These are phyloP conservation scores for Tricholauxania praeusta DNA, from an alignment of 2,888 invertebrate genomes.

Conservation along the genomic window DNA sequence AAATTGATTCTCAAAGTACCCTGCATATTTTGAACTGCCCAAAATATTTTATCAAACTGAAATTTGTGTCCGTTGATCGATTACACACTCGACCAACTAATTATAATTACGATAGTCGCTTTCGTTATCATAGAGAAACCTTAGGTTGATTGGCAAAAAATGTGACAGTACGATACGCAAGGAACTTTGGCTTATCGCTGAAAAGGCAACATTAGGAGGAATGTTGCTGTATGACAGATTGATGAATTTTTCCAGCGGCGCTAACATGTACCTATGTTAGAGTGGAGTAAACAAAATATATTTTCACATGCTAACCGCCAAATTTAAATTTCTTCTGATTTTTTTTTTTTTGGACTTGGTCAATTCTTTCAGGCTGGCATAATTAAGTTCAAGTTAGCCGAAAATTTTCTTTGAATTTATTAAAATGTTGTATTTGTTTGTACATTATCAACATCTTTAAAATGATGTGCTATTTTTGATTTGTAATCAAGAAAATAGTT, in stretches of 20 bases:
- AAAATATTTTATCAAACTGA: background rate
- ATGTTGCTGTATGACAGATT: constrained; percentile 19
- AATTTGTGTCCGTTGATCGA: background rate
- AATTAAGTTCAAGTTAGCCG: too few species aligned
- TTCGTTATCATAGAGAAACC: background rate
- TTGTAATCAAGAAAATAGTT: too few species aligned
- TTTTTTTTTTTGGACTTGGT: too few species aligned
- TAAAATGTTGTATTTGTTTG: too few species aligned
- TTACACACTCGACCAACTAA: background rate
- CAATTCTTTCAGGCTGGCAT: too few species aligned
- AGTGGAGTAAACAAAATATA: background rate
- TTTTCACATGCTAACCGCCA: too few species aligned
- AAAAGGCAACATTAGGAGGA: background rate
- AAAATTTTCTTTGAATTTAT: too few species aligned
- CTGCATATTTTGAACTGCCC: constrained; percentile 7
- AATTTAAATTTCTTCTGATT: too few species aligned
- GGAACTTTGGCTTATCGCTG: constrained; percentile 8
- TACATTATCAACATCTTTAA: too few species aligned
- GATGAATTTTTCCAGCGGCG: too few species aligned
- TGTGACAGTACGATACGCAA: constrained; percentile 5
- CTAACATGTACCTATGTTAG: background rate
- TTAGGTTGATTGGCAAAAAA: constrained; percentile 23
- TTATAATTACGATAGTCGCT: constrained; percentile 20
- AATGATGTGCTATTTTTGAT: too few species aligned
- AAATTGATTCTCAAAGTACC: background rate